Conservation (phyloP, 2,797 vertebrate species). For the Sorex maritimensis region DNA sequence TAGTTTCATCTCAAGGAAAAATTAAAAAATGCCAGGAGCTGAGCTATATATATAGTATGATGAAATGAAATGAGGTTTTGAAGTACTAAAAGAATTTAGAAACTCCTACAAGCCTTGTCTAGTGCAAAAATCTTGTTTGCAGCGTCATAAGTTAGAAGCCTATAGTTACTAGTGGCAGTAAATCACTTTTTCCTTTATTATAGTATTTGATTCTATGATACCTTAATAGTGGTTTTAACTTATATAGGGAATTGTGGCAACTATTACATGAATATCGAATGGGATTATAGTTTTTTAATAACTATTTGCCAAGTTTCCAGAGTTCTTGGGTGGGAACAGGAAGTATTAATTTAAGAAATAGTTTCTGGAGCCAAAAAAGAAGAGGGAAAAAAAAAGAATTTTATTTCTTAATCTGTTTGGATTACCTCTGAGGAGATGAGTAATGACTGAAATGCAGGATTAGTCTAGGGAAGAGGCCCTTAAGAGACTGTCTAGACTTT, state of each 20-base stretch:
- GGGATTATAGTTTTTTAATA: constrained; percentile 68
- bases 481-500: constrained; percentile 77
- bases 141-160: constrained; percentile 40
- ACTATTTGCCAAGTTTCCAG: constrained; percentile 73
- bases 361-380: constrained; percentile 76
- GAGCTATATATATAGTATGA: background rate
- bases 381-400: constrained; percentile 56
- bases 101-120: background rate
- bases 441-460: constrained; percentile 71
- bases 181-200: constrained; percentile 42
- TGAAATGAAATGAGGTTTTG: background rate
- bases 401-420: constrained; percentile 80
- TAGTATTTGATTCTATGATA: constrained; percentile 12
- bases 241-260: constrained; percentile 48
- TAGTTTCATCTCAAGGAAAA: constrained; percentile 34
- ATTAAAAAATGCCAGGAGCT: background rate
- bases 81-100: constrained; percentile 27
- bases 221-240: constrained; percentile 50
- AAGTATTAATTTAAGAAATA: constrained; percentile 83
- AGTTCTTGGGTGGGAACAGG: constrained; percentile 75
- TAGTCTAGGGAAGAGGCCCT: constrained; percentile 57
- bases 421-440: constrained; percentile 78
- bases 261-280: constrained; percentile 42
- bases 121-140: constrained; percentile 28
- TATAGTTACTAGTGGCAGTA: constrained; percentile 29